phyloP scores from a whole-genome alignment of 2,888 invertebrate genomes.

The Lampropteryx suffumata region DNA sequence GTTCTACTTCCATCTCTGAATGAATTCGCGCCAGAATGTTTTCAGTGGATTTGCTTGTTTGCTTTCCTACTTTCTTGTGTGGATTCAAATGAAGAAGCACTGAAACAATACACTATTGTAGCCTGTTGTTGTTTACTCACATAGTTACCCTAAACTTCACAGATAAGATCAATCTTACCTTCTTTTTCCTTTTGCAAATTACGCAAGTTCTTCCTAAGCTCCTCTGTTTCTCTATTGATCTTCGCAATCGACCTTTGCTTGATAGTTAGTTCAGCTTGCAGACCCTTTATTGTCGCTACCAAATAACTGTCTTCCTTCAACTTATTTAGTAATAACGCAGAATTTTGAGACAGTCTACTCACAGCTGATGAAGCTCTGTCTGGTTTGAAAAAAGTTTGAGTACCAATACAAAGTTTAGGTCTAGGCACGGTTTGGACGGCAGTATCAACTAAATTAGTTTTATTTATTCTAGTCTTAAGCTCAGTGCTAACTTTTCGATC shows the following conservation, averaged over 20 bases:
- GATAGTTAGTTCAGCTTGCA: constrained; percentile 88
- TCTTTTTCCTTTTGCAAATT: constrained; percentile 90
- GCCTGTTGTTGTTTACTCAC: too few relatives aligned
- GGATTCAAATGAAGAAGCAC: constrained; percentile 68
- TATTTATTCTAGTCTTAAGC: constrained; percentile 80
- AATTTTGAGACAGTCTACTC: constrained; percentile 80
- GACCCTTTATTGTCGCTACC: constrained; percentile 89
- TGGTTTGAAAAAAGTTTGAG: constrained; percentile 66
- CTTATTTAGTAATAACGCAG: constrained; percentile 73
- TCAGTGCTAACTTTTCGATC: constrained; percentile 73
- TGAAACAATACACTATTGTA: constrained; percentile 38
- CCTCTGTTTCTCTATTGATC: constrained; percentile 89
- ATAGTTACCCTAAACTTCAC: too few relatives aligned
- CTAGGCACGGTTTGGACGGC: constrained; percentile 77
- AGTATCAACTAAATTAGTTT: constrained; percentile 52
- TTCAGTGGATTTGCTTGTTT: constrained; percentile 65
- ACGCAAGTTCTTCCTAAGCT: constrained; percentile 88
- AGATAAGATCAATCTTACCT: too few relatives aligned
- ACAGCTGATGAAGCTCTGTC: constrained; percentile 74
- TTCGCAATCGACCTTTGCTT: constrained; percentile 89
- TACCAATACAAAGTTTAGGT: constrained; percentile 48
- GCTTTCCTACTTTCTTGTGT: constrained; percentile 59
- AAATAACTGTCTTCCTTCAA: constrained; percentile 89
- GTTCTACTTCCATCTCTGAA: constrained; percentile 70
- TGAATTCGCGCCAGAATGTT: constrained; percentile 66